Evolutionary conservation across 2,888 invertebrate species (phyloP).

Genomic region (Drosophila meridiana): DNA sequence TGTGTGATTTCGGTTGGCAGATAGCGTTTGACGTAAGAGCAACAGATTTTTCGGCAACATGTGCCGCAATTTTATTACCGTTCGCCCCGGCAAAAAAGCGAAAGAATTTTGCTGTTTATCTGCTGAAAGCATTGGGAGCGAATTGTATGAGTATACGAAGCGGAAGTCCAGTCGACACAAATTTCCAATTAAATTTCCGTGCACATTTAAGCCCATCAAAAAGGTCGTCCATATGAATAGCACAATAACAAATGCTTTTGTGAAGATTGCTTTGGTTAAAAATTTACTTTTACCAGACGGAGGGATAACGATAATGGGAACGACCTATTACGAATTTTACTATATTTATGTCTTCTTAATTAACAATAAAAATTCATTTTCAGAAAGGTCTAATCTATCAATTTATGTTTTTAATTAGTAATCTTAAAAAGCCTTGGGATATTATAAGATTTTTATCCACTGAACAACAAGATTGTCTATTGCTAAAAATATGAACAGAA

Average conservation of each 20-base stretch:
- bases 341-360: background rate
- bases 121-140: constrained; percentile 6
- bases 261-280: background rate
- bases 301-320: background rate
- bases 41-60: constrained; percentile 70
- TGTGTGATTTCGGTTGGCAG: constrained; percentile 65
- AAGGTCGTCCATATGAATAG: background rate
- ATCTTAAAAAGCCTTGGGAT: background rate
- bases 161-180: constrained; percentile 45
- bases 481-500: background rate
- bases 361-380: constrained; percentile 1
- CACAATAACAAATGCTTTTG: background rate
- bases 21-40: constrained; percentile 79
- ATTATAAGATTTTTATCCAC: background rate
- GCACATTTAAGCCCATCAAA: constrained; percentile 12
- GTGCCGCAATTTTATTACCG: constrained; percentile 70
- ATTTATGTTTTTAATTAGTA: background rate
- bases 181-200: constrained; percentile 30
- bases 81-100: constrained; percentile 28
- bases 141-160: constrained; percentile 10
- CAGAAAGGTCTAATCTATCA: background rate
- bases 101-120: constrained; percentile 47
- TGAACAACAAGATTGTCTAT: background rate
- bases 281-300: background rate
- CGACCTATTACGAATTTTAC: background rate